Base-by-base conservation (phyloP, 2,797 vertebrate species). In the Naso thynnoides region DNA sequence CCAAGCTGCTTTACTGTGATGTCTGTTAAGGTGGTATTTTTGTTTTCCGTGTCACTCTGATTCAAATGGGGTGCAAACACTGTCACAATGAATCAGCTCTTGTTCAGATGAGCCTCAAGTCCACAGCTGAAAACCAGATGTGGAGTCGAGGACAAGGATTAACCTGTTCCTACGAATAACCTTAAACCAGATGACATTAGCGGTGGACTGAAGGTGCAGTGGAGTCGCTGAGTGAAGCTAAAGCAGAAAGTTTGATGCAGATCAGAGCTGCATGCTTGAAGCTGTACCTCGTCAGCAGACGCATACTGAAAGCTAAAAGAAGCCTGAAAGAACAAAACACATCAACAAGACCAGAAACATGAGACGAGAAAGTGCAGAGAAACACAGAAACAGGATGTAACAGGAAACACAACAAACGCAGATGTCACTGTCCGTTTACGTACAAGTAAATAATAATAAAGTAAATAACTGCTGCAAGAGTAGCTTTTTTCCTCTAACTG, bases 281-380 rank as follows among this genome's bases (percentile, higher is more conserved):
- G 77, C 73, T 92, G 91, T 95, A 95, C 95, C 94, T 95, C 93
- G 70, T 94, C 89, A 81, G 91, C 83, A 76, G 94, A 93, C 49
- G 79, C 36, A 86, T 73, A 94, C 74, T 92, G 93, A 94, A 88
- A 89, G 93, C 92, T 94, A 93, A 95, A 92, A 88, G 91, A 94
- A 70, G 90, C 92, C 94, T 95, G 90, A 78, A 92, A 92, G 85
- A 90, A 92, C 82, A 93, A 86, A 84, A 94, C 38, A 94, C 78
- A 91, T 60, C 89, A 83, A 91, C 83, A 88, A 87, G 81, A 88
- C 59, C 75, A 66, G 72, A 90, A 45, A 84, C 64, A 79, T 70
- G 76, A 74, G 13, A 81, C 64, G 49, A 41, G 24, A 29, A 41
- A 67, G 24, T 21, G 47, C 6, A 65, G 62, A 73, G 48, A 45